Conservation (phyloP, 2,113 vertebrate genomes). For the Carlito syrichta region DNA sequence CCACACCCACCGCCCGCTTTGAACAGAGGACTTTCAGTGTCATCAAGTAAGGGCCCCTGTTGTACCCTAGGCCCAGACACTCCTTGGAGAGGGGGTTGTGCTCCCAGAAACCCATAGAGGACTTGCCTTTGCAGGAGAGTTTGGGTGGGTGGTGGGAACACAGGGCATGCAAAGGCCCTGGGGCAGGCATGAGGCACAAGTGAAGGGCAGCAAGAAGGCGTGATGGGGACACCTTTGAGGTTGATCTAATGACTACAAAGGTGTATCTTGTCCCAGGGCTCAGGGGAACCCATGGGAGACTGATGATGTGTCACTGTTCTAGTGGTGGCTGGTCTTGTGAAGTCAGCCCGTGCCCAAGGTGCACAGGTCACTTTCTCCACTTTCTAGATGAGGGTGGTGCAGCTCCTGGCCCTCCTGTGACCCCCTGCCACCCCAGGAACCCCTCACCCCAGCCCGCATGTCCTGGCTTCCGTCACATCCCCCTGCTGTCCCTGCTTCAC, state of each 20-base stretch:
- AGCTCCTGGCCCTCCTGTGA: not conserved
- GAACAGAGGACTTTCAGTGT: conserved; percentile 92
- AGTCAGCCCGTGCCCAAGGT: not conserved
- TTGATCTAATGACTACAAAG: not conserved
- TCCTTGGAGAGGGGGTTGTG: not conserved
- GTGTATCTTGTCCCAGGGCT: not conserved
- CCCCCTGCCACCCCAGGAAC: not conserved
- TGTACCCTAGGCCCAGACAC: not conserved
- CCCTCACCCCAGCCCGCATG: not conserved
- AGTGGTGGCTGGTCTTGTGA: not conserved
- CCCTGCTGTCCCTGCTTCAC: not conserved
- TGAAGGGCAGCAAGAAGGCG: rapidly evolving
- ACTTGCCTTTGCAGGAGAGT: not conserved
- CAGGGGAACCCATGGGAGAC: not conserved
- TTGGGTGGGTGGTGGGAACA: not conserved
- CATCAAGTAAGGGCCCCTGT: conserved; percentile 83
- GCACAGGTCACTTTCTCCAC: not conserved
- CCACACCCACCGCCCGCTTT: conserved; percentile 85
- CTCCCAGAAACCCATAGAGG: rapidly evolving
- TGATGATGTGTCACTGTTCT: rapidly evolving
- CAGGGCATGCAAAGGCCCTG: not conserved
- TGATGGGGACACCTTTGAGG: not conserved
- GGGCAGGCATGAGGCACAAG: not conserved
- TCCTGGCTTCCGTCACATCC: not conserved
- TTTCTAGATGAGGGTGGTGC: not conserved